These are phyloP conservation scores for Neogale vison DNA, from an alignment of 2,113 vertebrate genomes.

Conservation along the genomic window DNA sequence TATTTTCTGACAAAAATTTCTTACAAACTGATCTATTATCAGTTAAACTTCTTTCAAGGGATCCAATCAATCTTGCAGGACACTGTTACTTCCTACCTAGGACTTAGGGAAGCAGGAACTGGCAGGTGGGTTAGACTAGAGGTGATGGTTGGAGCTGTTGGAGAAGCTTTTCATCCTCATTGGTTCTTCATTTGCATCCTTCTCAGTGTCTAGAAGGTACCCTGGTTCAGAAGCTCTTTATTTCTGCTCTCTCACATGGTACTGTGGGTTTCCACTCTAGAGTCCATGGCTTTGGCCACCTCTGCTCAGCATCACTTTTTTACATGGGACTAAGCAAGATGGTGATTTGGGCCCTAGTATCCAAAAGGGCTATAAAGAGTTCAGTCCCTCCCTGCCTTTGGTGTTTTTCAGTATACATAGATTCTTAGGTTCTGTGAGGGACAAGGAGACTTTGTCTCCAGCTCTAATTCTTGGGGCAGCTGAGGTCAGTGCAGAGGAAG, in stretches of 20 bases:
- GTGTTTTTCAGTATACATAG: neutral
- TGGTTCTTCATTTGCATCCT: neutral
- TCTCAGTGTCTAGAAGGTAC: neutral
- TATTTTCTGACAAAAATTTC: neutral
- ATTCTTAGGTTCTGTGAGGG: neutral
- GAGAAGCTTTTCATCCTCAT: neutral
- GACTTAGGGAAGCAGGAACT: neutral
- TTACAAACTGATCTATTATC: neutral
- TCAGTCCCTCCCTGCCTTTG: neutral
- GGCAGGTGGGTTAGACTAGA: neutral
- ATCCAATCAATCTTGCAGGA: neutral
- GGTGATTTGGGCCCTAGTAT: neutral
- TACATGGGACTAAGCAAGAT: neutral
- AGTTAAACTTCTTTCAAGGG: neutral
- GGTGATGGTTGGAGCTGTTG: neutral
- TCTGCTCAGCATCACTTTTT: neutral
- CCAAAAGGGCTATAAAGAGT: neutral
- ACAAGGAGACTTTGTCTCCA: neutral
- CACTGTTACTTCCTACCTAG: neutral
- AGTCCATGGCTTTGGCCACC: neutral
- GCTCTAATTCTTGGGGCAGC: neutral
- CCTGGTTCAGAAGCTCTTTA: neutral
- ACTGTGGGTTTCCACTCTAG: neutral
- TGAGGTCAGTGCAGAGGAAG: neutral
- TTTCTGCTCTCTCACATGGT: neutral